phyloP scores from a whole-genome alignment of 2,797 vertebrate genomes.

The Aselliscus stoliczkanus region DNA sequence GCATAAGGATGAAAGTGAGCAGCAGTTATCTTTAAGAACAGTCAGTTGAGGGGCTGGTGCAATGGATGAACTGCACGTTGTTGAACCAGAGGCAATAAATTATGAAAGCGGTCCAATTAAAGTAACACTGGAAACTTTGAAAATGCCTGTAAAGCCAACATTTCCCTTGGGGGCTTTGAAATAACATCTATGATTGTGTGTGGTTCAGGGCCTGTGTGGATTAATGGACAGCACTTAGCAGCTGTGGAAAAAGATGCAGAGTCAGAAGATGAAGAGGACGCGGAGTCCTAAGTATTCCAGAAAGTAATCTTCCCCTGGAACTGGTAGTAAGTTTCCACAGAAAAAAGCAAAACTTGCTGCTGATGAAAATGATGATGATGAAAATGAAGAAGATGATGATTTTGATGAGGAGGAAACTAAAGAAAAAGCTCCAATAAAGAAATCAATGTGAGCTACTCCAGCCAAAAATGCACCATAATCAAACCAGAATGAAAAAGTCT shows the following conservation, averaged over 20 bases:
- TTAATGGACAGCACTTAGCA: background rate
- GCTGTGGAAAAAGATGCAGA: background rate
- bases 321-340: background rate
- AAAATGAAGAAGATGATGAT: background rate
- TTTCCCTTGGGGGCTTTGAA: background rate
- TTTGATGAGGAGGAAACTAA: background rate
- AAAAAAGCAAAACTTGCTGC: background rate
- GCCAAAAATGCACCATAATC: background rate
- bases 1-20: background rate
- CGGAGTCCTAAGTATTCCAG: background rate
- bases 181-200: background rate
- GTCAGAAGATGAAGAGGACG: background rate
- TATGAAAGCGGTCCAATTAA: background rate
- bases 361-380: background rate
- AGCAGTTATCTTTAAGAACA: background rate
- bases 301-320: background rate
- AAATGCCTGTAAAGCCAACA: background rate
- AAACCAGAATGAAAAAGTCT: background rate
- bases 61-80: background rate
- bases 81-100: background rate
- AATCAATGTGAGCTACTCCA: background rate
- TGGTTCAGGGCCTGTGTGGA: background rate
- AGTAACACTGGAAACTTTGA: background rate
- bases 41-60: background rate
- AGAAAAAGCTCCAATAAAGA: background rate